A percentile compares a stretch with the other conserved stretches of the same genome.
phyloP scores from a whole-genome alignment of 2,113 vertebrate species.

The Geothlypis trichas region DNA sequence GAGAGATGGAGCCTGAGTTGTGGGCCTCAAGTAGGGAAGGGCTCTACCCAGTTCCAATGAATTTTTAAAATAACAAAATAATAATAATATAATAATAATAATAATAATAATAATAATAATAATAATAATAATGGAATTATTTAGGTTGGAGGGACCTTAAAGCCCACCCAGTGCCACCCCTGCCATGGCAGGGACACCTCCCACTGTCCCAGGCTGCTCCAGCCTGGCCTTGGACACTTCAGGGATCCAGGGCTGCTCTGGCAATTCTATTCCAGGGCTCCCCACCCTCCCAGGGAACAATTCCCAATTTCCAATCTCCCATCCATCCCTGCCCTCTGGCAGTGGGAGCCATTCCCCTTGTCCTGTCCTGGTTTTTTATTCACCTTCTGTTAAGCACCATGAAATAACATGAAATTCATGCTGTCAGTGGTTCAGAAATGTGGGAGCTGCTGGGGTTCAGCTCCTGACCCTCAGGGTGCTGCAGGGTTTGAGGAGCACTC shows the following conservation, averaged over 20 bases:
- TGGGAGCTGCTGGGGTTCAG: background rate
- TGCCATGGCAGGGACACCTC: too few relatives aligned
- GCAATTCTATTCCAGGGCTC: rapidly evolving
- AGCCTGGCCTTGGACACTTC: background rate
- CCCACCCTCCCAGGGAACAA: rapidly evolving
- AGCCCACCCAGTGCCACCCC: rapidly evolving
- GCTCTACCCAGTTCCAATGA: background rate
- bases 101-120: too few relatives aligned
- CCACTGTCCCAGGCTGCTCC: background rate
- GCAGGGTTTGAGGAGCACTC: rapidly evolving
- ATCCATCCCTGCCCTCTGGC: rapidly evolving
- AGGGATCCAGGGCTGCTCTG: background rate
- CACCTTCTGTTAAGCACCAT: background rate
- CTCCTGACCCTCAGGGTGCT: too few relatives aligned
- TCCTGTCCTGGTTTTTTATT: background rate
- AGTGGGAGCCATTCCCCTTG: background rate
- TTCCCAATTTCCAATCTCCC: background rate
- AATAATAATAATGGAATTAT: background rate
- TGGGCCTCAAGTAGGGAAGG: rapidly evolving
- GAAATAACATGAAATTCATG: background rate
- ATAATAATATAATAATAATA: background rate
- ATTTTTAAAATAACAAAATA: too few relatives aligned
- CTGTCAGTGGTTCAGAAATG: rapidly evolving
- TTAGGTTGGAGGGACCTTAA: background rate
- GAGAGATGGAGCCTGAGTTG: background rate